Conservation (phyloP, 92 coral and sea anemone species). For the Virgularia gustaviana region DNA sequence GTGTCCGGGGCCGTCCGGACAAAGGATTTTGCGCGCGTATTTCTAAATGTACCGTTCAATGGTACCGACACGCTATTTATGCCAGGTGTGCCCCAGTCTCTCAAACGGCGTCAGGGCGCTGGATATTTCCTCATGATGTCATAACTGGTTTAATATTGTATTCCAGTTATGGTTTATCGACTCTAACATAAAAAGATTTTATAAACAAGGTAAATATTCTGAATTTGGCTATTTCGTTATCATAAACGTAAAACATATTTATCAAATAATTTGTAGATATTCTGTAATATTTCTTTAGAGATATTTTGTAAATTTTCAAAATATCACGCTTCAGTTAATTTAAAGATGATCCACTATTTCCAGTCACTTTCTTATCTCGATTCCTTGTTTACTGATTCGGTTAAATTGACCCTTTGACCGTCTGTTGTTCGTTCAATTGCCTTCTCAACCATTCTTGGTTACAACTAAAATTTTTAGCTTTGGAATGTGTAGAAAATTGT, state of each 20-base stretch:
- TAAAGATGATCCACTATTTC: neutral
- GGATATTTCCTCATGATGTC: neutral
- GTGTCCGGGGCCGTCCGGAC: too few relatives aligned
- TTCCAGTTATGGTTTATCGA: neutral
- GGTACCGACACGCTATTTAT: too few relatives aligned
- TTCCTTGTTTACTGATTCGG: too few relatives aligned
- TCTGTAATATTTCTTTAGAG: neutral
- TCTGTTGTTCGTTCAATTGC: too few relatives aligned
- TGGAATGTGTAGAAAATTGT: neutral
- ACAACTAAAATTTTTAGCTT: neutral
- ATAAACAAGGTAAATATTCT: neutral
- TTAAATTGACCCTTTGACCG: too few relatives aligned
- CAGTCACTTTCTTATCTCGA: too few relatives aligned
- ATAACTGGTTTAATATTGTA: neutral
- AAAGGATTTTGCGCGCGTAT: too few relatives aligned
- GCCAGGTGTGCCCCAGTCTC: too few relatives aligned
- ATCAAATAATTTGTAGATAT: neutral
- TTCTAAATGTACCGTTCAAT: too few relatives aligned
- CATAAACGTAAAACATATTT: too few relatives aligned
- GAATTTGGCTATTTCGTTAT: too few relatives aligned
- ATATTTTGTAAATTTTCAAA: neutral
- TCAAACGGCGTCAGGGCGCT: neutral
- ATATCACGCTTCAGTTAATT: neutral
- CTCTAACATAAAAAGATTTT: neutral
- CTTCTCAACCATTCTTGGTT: neutral